Evolutionary conservation across 2,113 vertebrate species (phyloP).

Genomic region (Saccopteryx bilineata): DNA sequence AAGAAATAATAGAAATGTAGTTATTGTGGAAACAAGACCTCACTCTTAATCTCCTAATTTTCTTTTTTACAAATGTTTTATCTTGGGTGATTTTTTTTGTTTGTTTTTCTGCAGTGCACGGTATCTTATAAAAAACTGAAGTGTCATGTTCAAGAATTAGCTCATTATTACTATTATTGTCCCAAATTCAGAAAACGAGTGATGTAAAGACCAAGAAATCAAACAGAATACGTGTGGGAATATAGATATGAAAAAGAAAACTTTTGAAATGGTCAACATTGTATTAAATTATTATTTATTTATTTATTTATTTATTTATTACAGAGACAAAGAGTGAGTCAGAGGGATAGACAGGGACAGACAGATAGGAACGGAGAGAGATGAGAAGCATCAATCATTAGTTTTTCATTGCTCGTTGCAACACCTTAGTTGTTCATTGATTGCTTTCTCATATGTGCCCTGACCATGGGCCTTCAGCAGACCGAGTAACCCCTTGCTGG

Average conservation of each 20-base stretch:
- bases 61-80: conserved; percentile 16
- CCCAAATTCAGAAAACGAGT: neutral
- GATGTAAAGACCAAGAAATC: neutral
- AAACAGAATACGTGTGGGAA: neutral
- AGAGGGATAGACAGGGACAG: too few species aligned
- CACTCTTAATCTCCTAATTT: conserved; percentile 43
- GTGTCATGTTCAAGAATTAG: neutral
- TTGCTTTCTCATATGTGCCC: too few species aligned
- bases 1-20: conserved; percentile 15
- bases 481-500: too few species aligned
- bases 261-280: conserved; percentile 2
- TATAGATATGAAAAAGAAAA: neutral
- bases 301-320: too few species aligned
- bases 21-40: conserved; percentile 35
- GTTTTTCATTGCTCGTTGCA: too few species aligned
- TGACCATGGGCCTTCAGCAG: too few species aligned
- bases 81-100: neutral
- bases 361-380: too few species aligned
- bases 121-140: neutral
- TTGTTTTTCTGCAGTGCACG: neutral
- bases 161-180: conserved; percentile 6
- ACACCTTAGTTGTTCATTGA: too few species aligned
- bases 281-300: neutral
- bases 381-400: too few species aligned
- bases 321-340: too few species aligned